Base-by-base conservation (phyloP, 2,888 invertebrate genomes). In the Escarpia spicata region DNA sequence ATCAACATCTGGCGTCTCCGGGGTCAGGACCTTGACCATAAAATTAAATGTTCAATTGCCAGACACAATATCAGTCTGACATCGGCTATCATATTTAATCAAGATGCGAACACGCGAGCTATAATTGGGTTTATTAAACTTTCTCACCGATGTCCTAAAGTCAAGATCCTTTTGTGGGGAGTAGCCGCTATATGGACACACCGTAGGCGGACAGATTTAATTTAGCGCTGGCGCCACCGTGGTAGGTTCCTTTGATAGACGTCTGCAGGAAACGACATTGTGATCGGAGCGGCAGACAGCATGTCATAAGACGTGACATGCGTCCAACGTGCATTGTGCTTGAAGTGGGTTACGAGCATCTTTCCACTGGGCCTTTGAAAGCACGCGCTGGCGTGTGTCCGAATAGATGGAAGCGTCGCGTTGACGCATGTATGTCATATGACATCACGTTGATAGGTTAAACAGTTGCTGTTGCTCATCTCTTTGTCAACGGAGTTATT, bases 21-120 rank as follows among this genome's bases (percentile, higher is more conserved):
- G 52, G 0, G 52, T 12, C 52, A 52, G 3, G 52, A 9, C 19
- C 75, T 26, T 75, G 75, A 75, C 75, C 26, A 6, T 26, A n/a
- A 75, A 75, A 75, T 75, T n/a, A 3, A 75, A 75, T 75, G 75
- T 75, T 75, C 26, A 75, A 26, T 75, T 26, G n/a, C 75, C 75
- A 75, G n/a, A 26, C 26, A n/a, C 26, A n/a, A 75, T 75, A 75
- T 75, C 75, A 75, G n/a, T 75, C 75, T 75, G 75, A 75, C 75
- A 75, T 75, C 75, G n/a, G 75, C 75, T 75, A 26, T 75, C 75
- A 75, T 75, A 75, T 75, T 75, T 75, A 75, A 75, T 75, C 75
- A 75, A 75, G 75, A n/a, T n/a, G 75, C 75, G n/a, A 6, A 6
- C 26, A 26, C 75, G 26, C 75, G 19, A 75, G 75, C 26, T 75